Base-by-base conservation (phyloP, 2,797 vertebrate species). In the Iguana delicatissima region DNA sequence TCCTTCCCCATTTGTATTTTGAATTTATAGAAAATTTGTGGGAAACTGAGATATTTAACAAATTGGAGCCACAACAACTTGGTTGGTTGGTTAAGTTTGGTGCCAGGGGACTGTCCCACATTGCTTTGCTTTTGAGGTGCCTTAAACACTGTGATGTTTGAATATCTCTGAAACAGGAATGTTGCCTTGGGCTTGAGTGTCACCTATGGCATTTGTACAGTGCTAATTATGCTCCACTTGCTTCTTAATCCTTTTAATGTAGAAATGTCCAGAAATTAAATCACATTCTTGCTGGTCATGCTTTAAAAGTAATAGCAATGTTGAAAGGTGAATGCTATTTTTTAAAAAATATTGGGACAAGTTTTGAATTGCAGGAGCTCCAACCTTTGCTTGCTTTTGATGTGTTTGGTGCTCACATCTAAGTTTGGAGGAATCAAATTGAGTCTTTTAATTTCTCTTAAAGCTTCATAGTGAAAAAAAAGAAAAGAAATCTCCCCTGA, bases 381-480 rank as follows among this genome's bases (percentile, higher is more conserved):
- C 74, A 52, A 52, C 59, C 42, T 74, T 22, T 50, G 10, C 74
- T 67, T 83, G 20, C 24, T 80, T 88, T 69, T 46, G 55, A 69
- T 22, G 38, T 80, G 67, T 77, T n/a, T 38, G 22, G 29, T 62
- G 18, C 74, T 67, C 69, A 7, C 9, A 55, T 87, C 26, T 77
- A 3, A 62, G n/a, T 86, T 95, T 93, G 79, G 90, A 1, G 50
- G 87, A 93, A 86, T 93, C 94, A 94, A 96, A 95, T 89, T 92
- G 0, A 59, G 73, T 91, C 50, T 35, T 93, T 96, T 84, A 93
- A 0, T 96, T 81, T 90, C 22, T 94, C 94, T 93, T 95, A 91
- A 97, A 99, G 99, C 98, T 99, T 89, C 97, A 98, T 94, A 98
- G 97, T 93, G 98, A 99, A 95, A 99, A 99, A 97, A 98, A 98